Evolutionary conservation across 2,113 vertebrate genomes (phyloP).

Genomic region (Hyperopisus bebe): DNA sequence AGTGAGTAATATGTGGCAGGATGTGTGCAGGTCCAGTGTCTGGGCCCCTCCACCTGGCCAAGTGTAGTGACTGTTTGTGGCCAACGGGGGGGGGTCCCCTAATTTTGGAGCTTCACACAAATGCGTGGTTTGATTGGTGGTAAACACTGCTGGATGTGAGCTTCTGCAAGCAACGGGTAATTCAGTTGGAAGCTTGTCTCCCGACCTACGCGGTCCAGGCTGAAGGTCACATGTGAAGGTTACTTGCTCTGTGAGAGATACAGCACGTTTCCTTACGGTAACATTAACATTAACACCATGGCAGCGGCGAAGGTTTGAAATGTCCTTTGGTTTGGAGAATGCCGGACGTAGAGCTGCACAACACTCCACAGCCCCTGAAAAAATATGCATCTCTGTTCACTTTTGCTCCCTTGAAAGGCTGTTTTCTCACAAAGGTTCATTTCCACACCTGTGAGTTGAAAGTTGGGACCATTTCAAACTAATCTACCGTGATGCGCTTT

Average conservation of each 20-base stretch:
- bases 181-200: not conserved
- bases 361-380: not conserved
- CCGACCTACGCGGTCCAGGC: not conserved
- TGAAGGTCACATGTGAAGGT: not conserved
- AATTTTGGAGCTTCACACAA: not conserved
- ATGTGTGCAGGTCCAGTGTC: not conserved
- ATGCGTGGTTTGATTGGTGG: not conserved
- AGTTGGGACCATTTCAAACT: too few species aligned
- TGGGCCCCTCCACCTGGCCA: not conserved
- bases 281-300: not conserved
- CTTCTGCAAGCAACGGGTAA: not conserved
- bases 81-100: not conserved
- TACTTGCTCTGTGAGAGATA: not conserved
- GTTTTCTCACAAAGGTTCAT: too few species aligned
- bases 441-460: too few species aligned
- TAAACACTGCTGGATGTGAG: not conserved
- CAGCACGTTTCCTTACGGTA: not conserved
- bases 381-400: not conserved
- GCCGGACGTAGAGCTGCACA: not conserved
- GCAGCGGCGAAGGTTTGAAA: not conserved
- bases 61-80: not conserved
- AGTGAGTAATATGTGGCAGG: not conserved
- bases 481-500: too few species aligned
- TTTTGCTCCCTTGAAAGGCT: too few species aligned
- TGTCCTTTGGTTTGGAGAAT: not conserved